A percentile compares a stretch with the other conserved stretches of the same genome.
Conservation (phyloP, 2,888 invertebrate genomes). For the Synanthedon tipuliformis region DNA sequence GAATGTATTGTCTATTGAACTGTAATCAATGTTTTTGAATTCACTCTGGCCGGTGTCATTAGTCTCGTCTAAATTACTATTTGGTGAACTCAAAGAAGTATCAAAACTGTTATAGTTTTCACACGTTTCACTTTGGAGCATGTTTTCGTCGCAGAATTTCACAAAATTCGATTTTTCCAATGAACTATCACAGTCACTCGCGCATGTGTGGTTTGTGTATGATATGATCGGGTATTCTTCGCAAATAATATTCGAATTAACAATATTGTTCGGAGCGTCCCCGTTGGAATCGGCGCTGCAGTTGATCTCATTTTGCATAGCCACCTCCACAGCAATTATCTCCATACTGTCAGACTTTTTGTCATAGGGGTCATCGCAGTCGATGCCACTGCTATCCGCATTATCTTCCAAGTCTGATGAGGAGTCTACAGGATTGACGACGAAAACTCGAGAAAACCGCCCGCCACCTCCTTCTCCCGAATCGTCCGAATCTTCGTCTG, state of each 20-base stretch:
- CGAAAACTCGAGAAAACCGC: conserved; percentile 75
- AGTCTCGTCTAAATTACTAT: conserved; percentile 35
- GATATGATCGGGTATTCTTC: conserved; percentile 42
- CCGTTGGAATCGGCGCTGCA: conserved; percentile 26
- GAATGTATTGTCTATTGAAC: conserved; percentile 40
- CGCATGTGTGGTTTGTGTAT: conserved; percentile 31
- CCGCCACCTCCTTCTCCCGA: conserved; percentile 69
- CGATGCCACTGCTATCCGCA: conserved; percentile 70
- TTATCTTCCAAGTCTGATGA: conserved; percentile 72
- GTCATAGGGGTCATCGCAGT: conserved; percentile 75
- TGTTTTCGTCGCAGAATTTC: conserved; percentile 53
- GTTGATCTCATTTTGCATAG: conserved; percentile 33
- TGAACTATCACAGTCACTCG: conserved; percentile 27
- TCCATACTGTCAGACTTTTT: conserved; percentile 58
- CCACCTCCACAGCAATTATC: conserved; percentile 38
- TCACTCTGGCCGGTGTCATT: conserved; percentile 39
- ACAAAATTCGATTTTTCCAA: conserved; percentile 31
- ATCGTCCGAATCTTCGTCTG: conserved; percentile 62
- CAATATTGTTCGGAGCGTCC: conserved; percentile 24
- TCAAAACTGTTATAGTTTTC: conserved; percentile 58
- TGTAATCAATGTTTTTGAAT: conserved; percentile 45
- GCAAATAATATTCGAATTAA: conserved; percentile 36
- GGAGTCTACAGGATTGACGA: conserved; percentile 74
- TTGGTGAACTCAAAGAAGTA: conserved; percentile 41
- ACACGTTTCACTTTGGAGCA: conserved; percentile 59